Base-by-base conservation (phyloP, 2,888 invertebrate species). In the Boloria selene region DNA sequence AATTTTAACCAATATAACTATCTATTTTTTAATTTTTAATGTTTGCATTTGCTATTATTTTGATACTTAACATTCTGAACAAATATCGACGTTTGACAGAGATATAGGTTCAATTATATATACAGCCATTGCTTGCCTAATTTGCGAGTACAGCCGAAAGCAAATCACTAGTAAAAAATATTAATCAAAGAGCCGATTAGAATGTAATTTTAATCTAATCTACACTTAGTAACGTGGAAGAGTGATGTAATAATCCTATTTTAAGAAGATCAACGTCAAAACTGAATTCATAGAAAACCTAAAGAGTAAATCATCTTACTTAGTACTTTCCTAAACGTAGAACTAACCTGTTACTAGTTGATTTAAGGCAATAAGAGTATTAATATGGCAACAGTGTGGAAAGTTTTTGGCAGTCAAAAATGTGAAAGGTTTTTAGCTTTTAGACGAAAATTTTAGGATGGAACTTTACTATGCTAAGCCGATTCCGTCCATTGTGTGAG, bases 401-500 rank as follows among this genome's bases (percentile, higher is more conserved):
- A 61, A 51, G 22, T 16, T 51, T 44, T 26, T 26, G 17, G 51
- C 44, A 52, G 13, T 44, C 52, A 56, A 22, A 61, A 52, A 51
- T 44, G 52, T 61, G 22, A 53, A 61, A 53, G 53, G 14, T 52
- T 59, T 64, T 17, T 64, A 70, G 44, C 51, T 70, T 67, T 61
- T 64, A 60, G 45, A 61, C 50, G 52, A 45, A 51, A 67, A 58
- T 64, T 63, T 63, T 55, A 61, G 61, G 65, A 17, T 47, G 42
- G 65, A 50, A 64, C 42, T 59, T 65, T 61, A 50, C 50, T 61
- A 52, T 59, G 42, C 62, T 68, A 70, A 70, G 68, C 64, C 66
- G 67, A 70, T 70, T 69, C 58, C 47, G 51, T 65, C 45, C 65
- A 63, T 62, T 68, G 59, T 66, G 55, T 7, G 22, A 53, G 44